Evolutionary conservation across 1,140 invertebrate species (phyloP).

Genomic region (Rhagoletis pomonella): DNA sequence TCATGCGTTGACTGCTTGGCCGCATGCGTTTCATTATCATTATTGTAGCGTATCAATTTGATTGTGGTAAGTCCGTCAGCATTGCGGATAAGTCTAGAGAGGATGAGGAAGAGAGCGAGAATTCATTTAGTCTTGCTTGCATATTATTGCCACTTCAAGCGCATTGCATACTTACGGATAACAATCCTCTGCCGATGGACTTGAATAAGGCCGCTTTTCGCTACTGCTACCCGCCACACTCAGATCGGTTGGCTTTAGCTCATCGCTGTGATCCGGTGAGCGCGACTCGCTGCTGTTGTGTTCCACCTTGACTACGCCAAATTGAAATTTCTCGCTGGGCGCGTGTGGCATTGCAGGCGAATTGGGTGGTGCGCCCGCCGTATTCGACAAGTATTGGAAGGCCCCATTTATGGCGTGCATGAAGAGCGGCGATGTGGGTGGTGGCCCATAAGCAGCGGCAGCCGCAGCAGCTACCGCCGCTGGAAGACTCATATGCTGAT

Average conservation of each 20-base stretch:
- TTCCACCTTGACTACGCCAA: slow-evolving; percentile 70
- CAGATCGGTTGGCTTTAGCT: slow-evolving; percentile 76
- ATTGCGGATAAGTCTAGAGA: slow-evolving; percentile 70
- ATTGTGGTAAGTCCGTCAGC: slow-evolving; percentile 74
- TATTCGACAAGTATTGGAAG: slow-evolving; percentile 70
- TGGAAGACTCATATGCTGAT: slow-evolving; percentile 65
- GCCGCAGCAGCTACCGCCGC: slow-evolving; percentile 65
- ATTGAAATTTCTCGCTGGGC: slow-evolving; percentile 69
- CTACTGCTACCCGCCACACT: slow-evolving; percentile 72
- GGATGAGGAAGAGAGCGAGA: slow-evolving; percentile 7
- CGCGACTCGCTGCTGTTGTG: slow-evolving; percentile 60
- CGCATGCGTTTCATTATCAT: slow-evolving; percentile 59
- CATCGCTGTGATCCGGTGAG: slow-evolving; percentile 63
- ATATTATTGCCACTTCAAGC: background rate
- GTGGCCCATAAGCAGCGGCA: slow-evolving; percentile 70
- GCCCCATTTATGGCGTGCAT: slow-evolving; percentile 72
- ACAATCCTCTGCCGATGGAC: slow-evolving; percentile 65
- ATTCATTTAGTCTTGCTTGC: background rate
- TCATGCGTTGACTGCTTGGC: slow-evolving; percentile 25
- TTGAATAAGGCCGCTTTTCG: slow-evolving; percentile 59
- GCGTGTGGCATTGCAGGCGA: slow-evolving; percentile 64
- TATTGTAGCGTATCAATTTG: slow-evolving; percentile 72
- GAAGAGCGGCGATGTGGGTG: slow-evolving; percentile 71
- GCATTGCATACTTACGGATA: slow-evolving; percentile 70
- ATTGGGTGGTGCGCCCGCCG: slow-evolving; percentile 67